phyloP scores from a whole-genome alignment of 2,113 vertebrate species.

The Peromyscus polionotus region DNA sequence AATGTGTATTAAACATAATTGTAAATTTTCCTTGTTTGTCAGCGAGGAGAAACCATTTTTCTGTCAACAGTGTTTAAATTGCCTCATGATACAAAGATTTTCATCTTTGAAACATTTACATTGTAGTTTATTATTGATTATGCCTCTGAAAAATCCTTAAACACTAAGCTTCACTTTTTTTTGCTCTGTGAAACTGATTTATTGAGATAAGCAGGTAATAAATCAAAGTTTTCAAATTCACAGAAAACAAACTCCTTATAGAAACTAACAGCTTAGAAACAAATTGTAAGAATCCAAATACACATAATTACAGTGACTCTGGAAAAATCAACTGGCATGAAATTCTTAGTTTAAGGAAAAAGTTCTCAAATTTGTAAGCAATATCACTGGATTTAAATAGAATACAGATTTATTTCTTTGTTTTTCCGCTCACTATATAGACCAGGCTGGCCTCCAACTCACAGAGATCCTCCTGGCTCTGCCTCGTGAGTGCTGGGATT shows the following conservation, averaged over 20 bases:
- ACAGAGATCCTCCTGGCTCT: too few species aligned
- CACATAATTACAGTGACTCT: background rate
- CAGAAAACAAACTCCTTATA: slow-evolving; percentile 6
- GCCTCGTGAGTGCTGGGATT: too few species aligned
- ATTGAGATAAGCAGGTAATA: background rate
- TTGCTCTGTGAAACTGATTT: background rate
- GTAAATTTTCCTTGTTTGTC: background rate
- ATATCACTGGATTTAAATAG: background rate
- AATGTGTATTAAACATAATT: background rate
- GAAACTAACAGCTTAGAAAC: slow-evolving; percentile 26
- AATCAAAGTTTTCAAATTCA: slow-evolving; percentile 51
- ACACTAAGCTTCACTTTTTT: background rate
- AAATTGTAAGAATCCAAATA: slow-evolving; percentile 51
- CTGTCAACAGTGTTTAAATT: background rate
- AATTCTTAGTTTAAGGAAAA: slow-evolving; percentile 54
- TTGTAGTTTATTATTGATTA: background rate
- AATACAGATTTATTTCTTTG: background rate
- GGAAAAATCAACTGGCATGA: slow-evolving; percentile 3
- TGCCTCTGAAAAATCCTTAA: background rate
- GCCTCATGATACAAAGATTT: background rate
- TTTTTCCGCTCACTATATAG: too few species aligned
- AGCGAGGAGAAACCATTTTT: background rate
- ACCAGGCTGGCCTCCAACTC: too few species aligned
- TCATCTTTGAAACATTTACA: background rate
- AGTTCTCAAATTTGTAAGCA: slow-evolving; percentile 37